Evolutionary conservation across 2,113 vertebrate genomes (phyloP).

Genomic region (Pedetes capensis): DNA sequence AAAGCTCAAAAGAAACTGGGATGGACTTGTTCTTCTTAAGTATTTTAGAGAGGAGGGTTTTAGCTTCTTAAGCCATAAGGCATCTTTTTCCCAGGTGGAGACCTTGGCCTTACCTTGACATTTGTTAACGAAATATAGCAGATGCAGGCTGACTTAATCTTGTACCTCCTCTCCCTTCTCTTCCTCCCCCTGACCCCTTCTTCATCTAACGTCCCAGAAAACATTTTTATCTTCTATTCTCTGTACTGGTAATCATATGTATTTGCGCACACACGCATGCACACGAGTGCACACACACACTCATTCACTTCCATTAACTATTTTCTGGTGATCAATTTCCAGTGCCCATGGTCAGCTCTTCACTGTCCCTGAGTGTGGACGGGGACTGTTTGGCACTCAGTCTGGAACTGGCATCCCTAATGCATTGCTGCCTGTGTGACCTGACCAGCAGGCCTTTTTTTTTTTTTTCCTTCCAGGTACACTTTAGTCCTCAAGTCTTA

Average conservation of each 20-base stretch:
- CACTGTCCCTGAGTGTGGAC: not conserved
- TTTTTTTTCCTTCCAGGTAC: not conserved
- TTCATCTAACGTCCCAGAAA: slow-evolving; percentile 6
- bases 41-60: not conserved
- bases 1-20: not conserved
- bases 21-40: not conserved
- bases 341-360: not conserved
- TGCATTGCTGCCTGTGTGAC: not conserved
- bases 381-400: slow-evolving; percentile 64
- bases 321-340: not conserved
- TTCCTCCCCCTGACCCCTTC: not conserved
- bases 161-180: not conserved
- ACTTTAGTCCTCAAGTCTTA: not conserved
- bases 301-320: not conserved
- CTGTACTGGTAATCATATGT: not conserved
- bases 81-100: not conserved
- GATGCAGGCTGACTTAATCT: not conserved
- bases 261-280: not conserved
- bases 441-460: not conserved
- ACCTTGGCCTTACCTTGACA: not conserved
- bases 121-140: not conserved
- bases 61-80: not conserved
- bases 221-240: slow-evolving; percentile 4
- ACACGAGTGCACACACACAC: not conserved
- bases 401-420: rapidly evolving